Base-by-base conservation (phyloP, 2,888 invertebrate species). In the Entomobrya proxima region DNA sequence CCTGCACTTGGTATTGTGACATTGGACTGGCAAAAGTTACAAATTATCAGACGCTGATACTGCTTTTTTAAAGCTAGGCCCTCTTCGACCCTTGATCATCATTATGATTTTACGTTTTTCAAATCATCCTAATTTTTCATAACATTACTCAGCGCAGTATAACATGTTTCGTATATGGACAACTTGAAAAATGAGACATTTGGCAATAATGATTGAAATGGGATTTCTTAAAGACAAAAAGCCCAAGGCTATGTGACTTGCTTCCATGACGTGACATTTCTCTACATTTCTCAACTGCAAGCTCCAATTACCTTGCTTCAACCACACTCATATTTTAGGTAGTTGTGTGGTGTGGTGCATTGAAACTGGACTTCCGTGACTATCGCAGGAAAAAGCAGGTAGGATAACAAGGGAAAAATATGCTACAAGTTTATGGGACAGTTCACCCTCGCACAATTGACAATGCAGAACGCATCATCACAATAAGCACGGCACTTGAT, bases 361-460 rank as follows among this genome's bases (percentile, higher is more conserved):
- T 35, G 3, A 35, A 11, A 37, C 13, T 37, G 15, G 40, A 67
- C 30, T 58, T 58, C 58, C 58, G 35, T 35, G 35, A 35, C 37
- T 37, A 30, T 18, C 72, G 44, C 69, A 69, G 69, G 69, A 44
- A 69, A 27, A 69, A 69, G 27, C 69, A 69, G 69, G 69, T 69
- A 69, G 69, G 44, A 69, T 44, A 44, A 69, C 44, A 69, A 69
- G 40, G n/a, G 47, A 7, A 47, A 7, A 52, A 11, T 55, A 55
- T 55, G 11, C 3, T 3, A 52, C 52, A 18, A 52, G 52, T 18
- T 37, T 11, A 67, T 30, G 64, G 64, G 40, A 67, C n/a, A 67
- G 37, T 67, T 35, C 37, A 21, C 37, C n/a, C 2, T n/a, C 61
- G 21, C 32, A 35, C 7, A 67, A 30, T 18, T 13, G 21, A 35